A percentile compares a stretch with the other conserved stretches of the same genome.
Evolutionary conservation across 2,888 invertebrate genomes (phyloP).

Genomic region (Criorhina ranunculi): DNA sequence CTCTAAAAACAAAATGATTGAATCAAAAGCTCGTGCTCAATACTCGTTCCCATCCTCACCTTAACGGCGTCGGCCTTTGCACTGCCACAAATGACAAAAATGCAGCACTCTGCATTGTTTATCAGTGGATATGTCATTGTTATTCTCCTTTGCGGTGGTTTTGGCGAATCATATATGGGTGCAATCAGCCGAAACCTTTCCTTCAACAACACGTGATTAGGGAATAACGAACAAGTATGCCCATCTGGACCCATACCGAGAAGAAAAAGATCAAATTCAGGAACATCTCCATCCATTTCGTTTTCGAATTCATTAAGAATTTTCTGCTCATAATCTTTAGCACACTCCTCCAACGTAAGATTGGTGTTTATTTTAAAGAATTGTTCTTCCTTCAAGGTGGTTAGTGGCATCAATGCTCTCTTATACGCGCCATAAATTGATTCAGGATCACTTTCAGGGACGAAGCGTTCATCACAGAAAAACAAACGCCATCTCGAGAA

Average conservation of each 20-base stretch:
- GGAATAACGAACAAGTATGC: conserved; percentile 98
- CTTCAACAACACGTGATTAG: conserved; percentile 89
- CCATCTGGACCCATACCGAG: conserved; percentile 99
- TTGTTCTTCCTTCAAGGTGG: conserved; percentile 89
- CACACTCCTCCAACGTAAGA: conserved; percentile 81
- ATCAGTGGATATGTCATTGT: conserved; percentile 96
- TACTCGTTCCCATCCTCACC: conserved; percentile 85
- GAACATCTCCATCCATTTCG: conserved; percentile 83
- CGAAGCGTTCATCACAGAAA: conserved; percentile 98
- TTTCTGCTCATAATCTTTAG: conserved; percentile 81
- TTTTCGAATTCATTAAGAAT: conserved; percentile 80
- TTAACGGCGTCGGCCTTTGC: conserved; percentile 95
- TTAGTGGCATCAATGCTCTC: conserved; percentile 87
- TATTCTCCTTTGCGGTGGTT: conserved; percentile 95
- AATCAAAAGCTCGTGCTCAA: neutral
- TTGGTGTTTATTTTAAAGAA: conserved; percentile 90
- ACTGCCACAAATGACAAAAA: conserved; percentile 93
- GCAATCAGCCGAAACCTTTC: conserved; percentile 90
- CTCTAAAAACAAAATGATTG: conserved; percentile 86
- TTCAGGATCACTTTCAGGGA: conserved; percentile 91
- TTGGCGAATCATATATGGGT: conserved; percentile 96
- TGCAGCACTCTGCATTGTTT: conserved; percentile 92
- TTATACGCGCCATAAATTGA: conserved; percentile 95
- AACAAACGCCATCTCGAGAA: conserved; percentile 95
- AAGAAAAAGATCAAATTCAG: conserved; percentile 94